Evolutionary conservation across 2,888 invertebrate species (phyloP).

Genomic region (Dryomyza anilis): DNA sequence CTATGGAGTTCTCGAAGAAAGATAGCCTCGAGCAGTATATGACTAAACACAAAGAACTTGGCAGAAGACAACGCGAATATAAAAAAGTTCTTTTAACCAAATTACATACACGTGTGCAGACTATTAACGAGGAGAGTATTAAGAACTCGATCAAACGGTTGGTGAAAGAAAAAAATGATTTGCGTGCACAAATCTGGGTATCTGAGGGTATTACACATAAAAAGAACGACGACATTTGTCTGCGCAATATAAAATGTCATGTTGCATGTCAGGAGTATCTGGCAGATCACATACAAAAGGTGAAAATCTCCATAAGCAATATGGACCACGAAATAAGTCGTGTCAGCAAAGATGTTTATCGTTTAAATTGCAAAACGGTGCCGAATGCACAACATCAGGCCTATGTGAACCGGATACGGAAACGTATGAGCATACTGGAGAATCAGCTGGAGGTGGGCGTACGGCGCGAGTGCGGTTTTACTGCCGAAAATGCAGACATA

Average conservation of each 20-base stretch:
- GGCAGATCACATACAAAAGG: constrained; percentile 46
- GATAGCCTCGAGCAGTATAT: constrained; percentile 46
- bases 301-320: constrained; percentile 49
- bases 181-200: constrained; percentile 56
- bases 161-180: constrained; percentile 49
- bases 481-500: constrained; percentile 50
- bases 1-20: constrained; percentile 34
- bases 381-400: constrained; percentile 56
- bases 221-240: constrained; percentile 41
- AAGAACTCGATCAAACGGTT: constrained; percentile 50
- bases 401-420: constrained; percentile 46
- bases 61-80: constrained; percentile 56
- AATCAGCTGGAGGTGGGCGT: constrained; percentile 55
- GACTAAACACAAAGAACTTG: constrained; percentile 51
- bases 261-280: constrained; percentile 55
- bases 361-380: constrained; percentile 52
- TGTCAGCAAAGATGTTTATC: constrained; percentile 51
- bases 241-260: constrained; percentile 50
- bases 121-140: constrained; percentile 50
- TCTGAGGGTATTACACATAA: constrained; percentile 50
- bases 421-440: constrained; percentile 51
- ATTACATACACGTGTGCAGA: constrained; percentile 49
- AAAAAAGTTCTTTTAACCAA: constrained; percentile 52
- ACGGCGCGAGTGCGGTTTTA: constrained; percentile 54
- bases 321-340: constrained; percentile 53